Conservation (phyloP, 2,797 vertebrate species). For the Enteromius anoplus region DNA sequence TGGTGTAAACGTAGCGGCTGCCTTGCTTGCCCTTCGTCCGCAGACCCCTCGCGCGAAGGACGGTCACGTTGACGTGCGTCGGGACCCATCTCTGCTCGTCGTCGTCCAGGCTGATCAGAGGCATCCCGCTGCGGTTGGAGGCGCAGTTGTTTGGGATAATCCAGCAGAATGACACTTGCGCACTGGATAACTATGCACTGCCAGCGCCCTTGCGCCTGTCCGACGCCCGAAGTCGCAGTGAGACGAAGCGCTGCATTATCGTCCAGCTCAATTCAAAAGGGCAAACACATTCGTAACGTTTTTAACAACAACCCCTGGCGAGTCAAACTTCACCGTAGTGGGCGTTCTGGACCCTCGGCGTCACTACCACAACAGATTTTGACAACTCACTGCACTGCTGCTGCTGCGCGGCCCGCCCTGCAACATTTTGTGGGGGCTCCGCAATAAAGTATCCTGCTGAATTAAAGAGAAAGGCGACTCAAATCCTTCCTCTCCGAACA, state of each 20-base stretch:
- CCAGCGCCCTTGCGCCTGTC: slow-evolving; percentile 49
- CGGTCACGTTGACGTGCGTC: slow-evolving; percentile 93
- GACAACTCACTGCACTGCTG: slow-evolving; percentile 58
- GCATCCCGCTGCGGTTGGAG: slow-evolving; percentile 72
- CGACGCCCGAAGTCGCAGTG: slow-evolving; percentile 57
- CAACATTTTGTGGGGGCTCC: slow-evolving; percentile 59
- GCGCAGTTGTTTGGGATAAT: slow-evolving; percentile 33
- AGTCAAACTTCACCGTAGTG: slow-evolving; percentile 26
- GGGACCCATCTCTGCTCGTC: slow-evolving; percentile 90
- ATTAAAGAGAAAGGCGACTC: slow-evolving; percentile 72
- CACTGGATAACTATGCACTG: slow-evolving; percentile 42
- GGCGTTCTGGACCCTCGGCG: slow-evolving; percentile 11
- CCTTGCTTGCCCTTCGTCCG: slow-evolving; percentile 90
- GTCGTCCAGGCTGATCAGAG: slow-evolving; percentile 80
- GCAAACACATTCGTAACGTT: slow-evolving; percentile 18
- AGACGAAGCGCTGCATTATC: slow-evolving; percentile 67
- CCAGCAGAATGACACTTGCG: slow-evolving; percentile 49
- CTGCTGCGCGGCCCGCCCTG: slow-evolving; percentile 68
- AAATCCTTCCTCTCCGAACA: not conserved
- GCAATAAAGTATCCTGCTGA: slow-evolving; percentile 66
- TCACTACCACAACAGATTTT: slow-evolving; percentile 59
- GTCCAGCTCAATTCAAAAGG: slow-evolving; percentile 46
- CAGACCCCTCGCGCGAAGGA: slow-evolving; percentile 86
- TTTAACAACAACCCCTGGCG: not conserved
- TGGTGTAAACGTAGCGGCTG: slow-evolving; percentile 91